phyloP scores from a whole-genome alignment of 1,140 invertebrate species.

The Papilio dardanus region DNA sequence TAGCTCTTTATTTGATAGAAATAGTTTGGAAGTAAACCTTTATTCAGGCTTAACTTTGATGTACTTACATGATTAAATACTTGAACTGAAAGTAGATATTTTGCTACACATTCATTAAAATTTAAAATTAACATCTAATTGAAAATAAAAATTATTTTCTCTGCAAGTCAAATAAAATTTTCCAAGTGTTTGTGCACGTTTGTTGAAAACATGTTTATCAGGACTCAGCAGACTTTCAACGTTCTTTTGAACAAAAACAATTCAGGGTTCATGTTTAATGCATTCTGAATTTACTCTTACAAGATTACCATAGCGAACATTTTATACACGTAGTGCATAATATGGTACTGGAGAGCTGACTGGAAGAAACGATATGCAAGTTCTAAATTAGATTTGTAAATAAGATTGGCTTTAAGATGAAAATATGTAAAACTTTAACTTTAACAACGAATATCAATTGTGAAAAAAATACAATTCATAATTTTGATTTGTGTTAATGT shows the following conservation, averaged over 20 bases:
- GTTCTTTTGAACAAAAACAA: constrained; percentile 14
- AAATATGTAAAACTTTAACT: too few species aligned
- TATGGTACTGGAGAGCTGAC: too few species aligned
- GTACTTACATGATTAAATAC: too few species aligned
- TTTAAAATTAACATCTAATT: too few species aligned
- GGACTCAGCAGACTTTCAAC: constrained; percentile 5
- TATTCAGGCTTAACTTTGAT: too few species aligned
- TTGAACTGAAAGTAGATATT: background rate
- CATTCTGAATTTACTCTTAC: background rate
- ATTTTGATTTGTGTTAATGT: too few species aligned
- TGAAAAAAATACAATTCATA: too few species aligned
- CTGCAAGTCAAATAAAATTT: background rate
- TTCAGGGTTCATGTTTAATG: constrained; percentile 18
- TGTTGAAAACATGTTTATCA: constrained; percentile 20
- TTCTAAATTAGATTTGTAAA: background rate
- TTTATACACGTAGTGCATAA: background rate
- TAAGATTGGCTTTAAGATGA: background rate
- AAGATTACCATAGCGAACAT: background rate
- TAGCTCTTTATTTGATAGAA: too few species aligned
- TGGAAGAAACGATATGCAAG: background rate
- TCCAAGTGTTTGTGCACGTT: constrained; percentile 15
- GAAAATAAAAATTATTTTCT: background rate
- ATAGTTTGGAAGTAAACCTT: too few species aligned
- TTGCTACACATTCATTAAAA: background rate
- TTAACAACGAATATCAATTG: too few species aligned